Evolutionary conservation across 1,140 invertebrate species (phyloP).

Genomic region (Ptiloglossa arizonensis): DNA sequence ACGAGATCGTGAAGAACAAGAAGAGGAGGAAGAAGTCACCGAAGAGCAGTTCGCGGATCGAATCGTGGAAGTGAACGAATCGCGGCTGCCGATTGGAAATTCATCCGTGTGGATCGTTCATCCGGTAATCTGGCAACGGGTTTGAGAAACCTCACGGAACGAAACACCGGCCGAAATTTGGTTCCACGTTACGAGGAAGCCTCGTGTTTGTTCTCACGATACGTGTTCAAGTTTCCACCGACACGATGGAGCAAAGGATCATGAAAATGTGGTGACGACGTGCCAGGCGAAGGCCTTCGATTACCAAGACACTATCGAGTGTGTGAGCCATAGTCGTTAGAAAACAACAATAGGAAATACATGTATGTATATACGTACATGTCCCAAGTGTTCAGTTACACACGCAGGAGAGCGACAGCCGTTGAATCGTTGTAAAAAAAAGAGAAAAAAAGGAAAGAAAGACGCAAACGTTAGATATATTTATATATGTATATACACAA

Average conservation of each 20-base stretch:
- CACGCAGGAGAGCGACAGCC: background rate
- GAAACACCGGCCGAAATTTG: constrained; percentile 45
- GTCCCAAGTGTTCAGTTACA: constrained; percentile 34
- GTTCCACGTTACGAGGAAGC: constrained; percentile 39
- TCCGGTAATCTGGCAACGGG: background rate
- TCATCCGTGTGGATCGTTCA: too few relatives aligned
- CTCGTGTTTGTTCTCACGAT: constrained; percentile 38
- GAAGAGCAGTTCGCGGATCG: too few relatives aligned
- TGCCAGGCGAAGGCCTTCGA: constrained; percentile 69
- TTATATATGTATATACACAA: too few relatives aligned
- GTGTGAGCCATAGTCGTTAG: constrained; percentile 76
- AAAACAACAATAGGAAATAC: constrained; percentile 44
- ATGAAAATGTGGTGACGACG: constrained; percentile 79
- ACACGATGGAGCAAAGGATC: constrained; percentile 76
- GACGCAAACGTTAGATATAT: too few relatives aligned
- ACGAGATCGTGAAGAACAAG: background rate
- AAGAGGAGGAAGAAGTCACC: background rate
- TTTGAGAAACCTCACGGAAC: constrained; percentile 23
- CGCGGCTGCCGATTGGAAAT: too few relatives aligned
- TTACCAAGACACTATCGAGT: constrained; percentile 77
- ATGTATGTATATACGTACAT: too few relatives aligned
- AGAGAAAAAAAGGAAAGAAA: background rate
- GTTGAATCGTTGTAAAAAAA: background rate
- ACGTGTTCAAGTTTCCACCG: constrained; percentile 32
- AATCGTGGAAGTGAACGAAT: too few relatives aligned